Evolutionary conservation across 2,113 vertebrate genomes (phyloP), one percentile per base, ranked within the genome.

Genomic region (Plecotus auritus): DNA sequence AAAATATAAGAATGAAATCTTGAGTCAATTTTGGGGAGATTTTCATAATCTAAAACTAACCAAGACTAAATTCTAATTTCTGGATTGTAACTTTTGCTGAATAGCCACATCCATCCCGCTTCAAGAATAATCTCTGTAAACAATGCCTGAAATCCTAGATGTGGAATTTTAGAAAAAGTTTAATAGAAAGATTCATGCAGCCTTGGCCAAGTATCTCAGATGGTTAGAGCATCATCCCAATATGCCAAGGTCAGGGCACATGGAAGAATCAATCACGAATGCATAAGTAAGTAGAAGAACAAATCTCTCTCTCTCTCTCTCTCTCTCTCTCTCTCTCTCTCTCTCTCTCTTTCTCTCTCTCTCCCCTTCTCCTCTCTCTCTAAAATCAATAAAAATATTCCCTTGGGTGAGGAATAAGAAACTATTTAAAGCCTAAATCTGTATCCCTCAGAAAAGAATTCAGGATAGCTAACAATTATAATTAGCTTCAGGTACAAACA

Each of bases 401-500:
- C 59, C 26, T 61, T 26, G 59, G 59, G 59, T 61, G 11, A 61
- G 59, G 0, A 28, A 12, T 61, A 61, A 89, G 30, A n/a, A 69
- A 4, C 5, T 69, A 51, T 64, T 95, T 76, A 83, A 94, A 96
- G 73, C 1, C 2, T 78, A 85, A 9, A 66, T 91, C 91, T 95
- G 4, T 73, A 82, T 84, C 40, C 45, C 20, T 92, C 42, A 78
- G 35, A 88, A 90, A 95, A 92, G 47, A 9, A 93, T 66, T 93
- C 84, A 88, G 82, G 69, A 74, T 26, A 56, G 42, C 35, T 88
- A 32, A 76, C 51, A 69, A 87, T 76, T 83, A 83, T 70, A 93
- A 94, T 93, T 76, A 73, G 59, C 89, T 96, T 87, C 59, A 49
- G 42, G 64, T 77, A 82, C 61, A 95, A 94, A 77, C 17, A 72